These are phyloP conservation scores for Phallusia fumigata DNA, from an alignment of 23 tunicate species.

Conservation along the genomic window DNA sequence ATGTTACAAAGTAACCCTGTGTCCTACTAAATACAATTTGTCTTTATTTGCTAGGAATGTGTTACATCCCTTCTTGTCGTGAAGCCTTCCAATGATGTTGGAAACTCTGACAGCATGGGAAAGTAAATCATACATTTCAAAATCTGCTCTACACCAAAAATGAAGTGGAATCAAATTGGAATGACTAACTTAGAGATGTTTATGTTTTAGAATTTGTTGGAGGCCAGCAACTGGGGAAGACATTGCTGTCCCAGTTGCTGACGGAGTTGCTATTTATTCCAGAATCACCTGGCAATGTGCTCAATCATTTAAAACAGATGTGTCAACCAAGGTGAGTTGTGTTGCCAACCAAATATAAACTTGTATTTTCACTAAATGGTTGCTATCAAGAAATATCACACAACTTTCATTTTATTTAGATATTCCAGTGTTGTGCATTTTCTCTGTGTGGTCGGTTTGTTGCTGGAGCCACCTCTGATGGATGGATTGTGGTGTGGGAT, in stretches of 20 bases:
- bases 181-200: too few relatives aligned
- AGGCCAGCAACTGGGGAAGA: conserved; percentile 96
- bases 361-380: too few relatives aligned
- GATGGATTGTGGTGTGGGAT: conserved; percentile 80
- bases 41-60: conserved; percentile 37
- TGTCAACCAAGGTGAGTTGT: conserved; percentile 30
- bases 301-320: conserved; percentile 52
- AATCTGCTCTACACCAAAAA: background rate
- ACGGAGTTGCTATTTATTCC: conserved; percentile 51
- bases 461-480: conserved; percentile 68
- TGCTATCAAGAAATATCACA: background rate
- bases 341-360: background rate
- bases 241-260: conserved; percentile 69
- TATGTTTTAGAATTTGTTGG: conserved; percentile 76
- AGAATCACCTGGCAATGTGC: conserved; percentile 62
- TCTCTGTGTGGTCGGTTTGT: conserved; percentile 90
- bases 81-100: conserved; percentile 67
- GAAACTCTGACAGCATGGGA: conserved; percentile 51
- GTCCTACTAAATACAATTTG: background rate
- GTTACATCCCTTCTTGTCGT: conserved; percentile 45
- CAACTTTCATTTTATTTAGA: conserved; percentile 19
- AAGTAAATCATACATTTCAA: conserved; percentile 17
- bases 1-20: too few relatives aligned
- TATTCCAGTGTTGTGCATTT: conserved; percentile 77
- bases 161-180: too few relatives aligned